phyloP scores from a whole-genome alignment of 1,140 invertebrate genomes.

The Bacillus rossius region DNA sequence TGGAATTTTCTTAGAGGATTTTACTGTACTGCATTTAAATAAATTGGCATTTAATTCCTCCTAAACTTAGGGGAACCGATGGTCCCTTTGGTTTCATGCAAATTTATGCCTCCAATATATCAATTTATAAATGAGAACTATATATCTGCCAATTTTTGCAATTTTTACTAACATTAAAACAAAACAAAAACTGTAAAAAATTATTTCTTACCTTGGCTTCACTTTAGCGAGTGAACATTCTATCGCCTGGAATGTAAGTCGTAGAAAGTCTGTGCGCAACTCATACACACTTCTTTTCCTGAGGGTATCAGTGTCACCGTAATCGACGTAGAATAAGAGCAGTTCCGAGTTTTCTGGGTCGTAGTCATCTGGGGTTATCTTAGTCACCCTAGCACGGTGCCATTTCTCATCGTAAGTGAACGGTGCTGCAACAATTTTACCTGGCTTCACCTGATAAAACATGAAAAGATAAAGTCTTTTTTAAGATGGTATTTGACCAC shows the following conservation, averaged over 20 bases:
- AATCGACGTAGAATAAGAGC: constrained; percentile 72
- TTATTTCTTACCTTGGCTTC: constrained; percentile 46
- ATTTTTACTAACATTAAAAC: too few relatives aligned
- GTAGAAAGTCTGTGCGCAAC: constrained; percentile 65
- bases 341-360: constrained; percentile 49
- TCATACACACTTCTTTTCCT: constrained; percentile 55
- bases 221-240: constrained; percentile 72
- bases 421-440: constrained; percentile 72
- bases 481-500: too few relatives aligned
- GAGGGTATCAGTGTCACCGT: constrained; percentile 65
- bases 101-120: too few relatives aligned
- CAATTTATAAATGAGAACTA: too few relatives aligned
- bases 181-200: too few relatives aligned
- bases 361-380: constrained; percentile 47
- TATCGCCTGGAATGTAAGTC: constrained; percentile 68
- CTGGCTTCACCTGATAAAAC: constrained; percentile 47
- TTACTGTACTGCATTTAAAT: too few relatives aligned
- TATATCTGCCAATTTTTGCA: too few relatives aligned
- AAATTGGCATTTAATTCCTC: too few relatives aligned
- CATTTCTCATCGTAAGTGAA: constrained; percentile 70
- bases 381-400: constrained; percentile 54
- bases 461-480: too few relatives aligned
- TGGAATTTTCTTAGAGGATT: too few relatives aligned
- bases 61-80: too few relatives aligned
- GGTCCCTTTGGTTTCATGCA: too few relatives aligned